Evolutionary conservation across 2,113 vertebrate genomes (phyloP).

Genomic region (Chaetodon trifascialis): DNA sequence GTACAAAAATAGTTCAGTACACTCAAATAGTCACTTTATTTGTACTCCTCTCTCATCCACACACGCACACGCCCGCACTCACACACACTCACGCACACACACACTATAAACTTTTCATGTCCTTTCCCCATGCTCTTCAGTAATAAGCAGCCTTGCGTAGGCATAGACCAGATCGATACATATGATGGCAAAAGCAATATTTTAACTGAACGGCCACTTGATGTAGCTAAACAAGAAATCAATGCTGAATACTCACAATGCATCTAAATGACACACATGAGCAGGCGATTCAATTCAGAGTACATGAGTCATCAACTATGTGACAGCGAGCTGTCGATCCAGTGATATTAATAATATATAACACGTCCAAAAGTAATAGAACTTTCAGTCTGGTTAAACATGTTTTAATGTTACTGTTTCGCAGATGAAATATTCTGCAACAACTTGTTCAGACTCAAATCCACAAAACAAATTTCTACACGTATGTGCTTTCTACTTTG

Average conservation of each 20-base stretch:
- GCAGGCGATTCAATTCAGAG: conserved; percentile 36
- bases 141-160: conserved; percentile 44
- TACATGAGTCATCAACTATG: conserved; percentile 36
- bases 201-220: conserved; percentile 56
- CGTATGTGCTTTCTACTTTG: conserved; percentile 5
- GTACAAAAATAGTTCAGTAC: neutral
- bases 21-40: neutral
- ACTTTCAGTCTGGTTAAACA: neutral
- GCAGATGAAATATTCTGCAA: neutral
- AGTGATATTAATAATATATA: neutral
- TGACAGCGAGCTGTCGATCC: neutral
- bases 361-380: neutral
- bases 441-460: conserved; percentile 5
- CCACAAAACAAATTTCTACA: conserved; percentile 17
- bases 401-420: neutral
- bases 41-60: neutral
- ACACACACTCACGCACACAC: neutral
- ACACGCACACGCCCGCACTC: neutral
- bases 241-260: conserved; percentile 49
- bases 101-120: neutral
- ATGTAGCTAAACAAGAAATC: conserved; percentile 53
- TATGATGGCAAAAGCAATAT: conserved; percentile 59
- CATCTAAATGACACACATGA: conserved; percentile 36
- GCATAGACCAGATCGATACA: conserved; percentile 51
- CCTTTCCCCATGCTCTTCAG: neutral